Percentiles rank a stretch among this genome's conserved stretches.
Conservation (phyloP, 1,140 invertebrate genomes). For the Rhagoletis zephyria region DNA sequence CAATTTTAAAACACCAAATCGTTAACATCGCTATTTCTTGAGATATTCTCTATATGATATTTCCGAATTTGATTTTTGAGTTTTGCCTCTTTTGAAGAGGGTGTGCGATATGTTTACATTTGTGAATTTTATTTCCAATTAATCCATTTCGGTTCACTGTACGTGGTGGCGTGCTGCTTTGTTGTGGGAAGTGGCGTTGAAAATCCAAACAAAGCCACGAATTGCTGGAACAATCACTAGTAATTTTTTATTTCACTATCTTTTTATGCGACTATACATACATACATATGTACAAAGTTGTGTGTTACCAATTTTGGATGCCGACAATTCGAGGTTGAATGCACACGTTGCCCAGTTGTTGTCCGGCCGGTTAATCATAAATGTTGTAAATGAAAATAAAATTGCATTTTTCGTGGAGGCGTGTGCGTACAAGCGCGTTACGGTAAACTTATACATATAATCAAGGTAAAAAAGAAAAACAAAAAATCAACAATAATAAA, state of each 20-base stretch:
- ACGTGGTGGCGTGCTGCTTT: not conserved
- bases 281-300: not conserved
- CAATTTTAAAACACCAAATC: no score
- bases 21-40: no score
- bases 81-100: no score
- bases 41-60: no score
- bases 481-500: not conserved
- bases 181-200: slow-evolving; percentile 51
- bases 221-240: not conserved
- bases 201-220: not conserved
- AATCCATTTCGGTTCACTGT: not conserved
- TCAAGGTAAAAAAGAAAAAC: not conserved
- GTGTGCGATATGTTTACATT: no score
- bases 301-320: slow-evolving; percentile 5
- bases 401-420: slow-evolving; percentile 14
- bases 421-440: not conserved
- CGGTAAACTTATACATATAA: not conserved
- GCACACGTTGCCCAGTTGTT: not conserved
- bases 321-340: slow-evolving; percentile 8
- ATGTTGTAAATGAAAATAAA: slow-evolving; percentile 21
- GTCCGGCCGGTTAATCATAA: not conserved
- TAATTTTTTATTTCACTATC: slow-evolving; percentile 8
- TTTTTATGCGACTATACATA: not conserved
- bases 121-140: not conserved
- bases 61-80: no score